These are phyloP conservation scores for Eristalinus sepulchralis DNA, from an alignment of 2,888 invertebrate species.

Conservation along the genomic window DNA sequence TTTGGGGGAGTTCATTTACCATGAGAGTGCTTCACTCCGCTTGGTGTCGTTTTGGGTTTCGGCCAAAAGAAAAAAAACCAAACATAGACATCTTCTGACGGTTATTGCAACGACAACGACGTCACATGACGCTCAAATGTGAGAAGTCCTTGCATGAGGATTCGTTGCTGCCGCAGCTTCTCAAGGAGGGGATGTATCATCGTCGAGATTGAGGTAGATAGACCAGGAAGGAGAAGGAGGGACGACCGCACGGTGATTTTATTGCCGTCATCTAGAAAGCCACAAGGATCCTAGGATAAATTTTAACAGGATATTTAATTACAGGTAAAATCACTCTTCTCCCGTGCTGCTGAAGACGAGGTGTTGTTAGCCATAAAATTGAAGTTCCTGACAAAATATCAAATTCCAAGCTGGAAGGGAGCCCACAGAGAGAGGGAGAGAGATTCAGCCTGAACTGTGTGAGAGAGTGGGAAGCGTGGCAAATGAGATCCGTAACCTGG, in stretches of 20 bases:
- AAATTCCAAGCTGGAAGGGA: constrained; percentile 23
- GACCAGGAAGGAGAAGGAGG: too few species aligned
- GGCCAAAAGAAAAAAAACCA: neutral
- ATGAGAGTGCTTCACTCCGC: neutral
- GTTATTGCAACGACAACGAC: constrained; percentile 26
- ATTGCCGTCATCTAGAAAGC: constrained; percentile 62
- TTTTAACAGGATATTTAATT: constrained; percentile 71
- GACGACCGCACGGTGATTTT: constrained; percentile 59
- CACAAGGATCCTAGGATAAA: constrained; percentile 62
- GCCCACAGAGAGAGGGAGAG: neutral
- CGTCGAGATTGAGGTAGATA: constrained; percentile 46
- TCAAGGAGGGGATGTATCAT: constrained; percentile 47
- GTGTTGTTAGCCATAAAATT: constrained; percentile 66
- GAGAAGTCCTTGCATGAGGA: constrained; percentile 6
- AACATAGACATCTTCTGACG: constrained; percentile 8
- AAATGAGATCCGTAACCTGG: constrained; percentile 39
- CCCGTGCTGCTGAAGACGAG: constrained; percentile 28
- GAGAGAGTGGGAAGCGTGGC: neutral
- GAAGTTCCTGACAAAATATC: constrained; percentile 55
- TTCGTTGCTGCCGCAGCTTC: neutral
- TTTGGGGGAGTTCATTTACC: constrained; percentile 25
- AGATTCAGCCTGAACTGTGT: constrained; percentile 8
- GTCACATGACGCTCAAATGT: constrained; percentile 51
- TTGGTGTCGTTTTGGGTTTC: neutral
- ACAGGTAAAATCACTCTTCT: constrained; percentile 66